These are phyloP conservation scores for Malaclemys terrapin DNA, from an alignment of 2,113 vertebrate genomes.

Conservation along the genomic window DNA sequence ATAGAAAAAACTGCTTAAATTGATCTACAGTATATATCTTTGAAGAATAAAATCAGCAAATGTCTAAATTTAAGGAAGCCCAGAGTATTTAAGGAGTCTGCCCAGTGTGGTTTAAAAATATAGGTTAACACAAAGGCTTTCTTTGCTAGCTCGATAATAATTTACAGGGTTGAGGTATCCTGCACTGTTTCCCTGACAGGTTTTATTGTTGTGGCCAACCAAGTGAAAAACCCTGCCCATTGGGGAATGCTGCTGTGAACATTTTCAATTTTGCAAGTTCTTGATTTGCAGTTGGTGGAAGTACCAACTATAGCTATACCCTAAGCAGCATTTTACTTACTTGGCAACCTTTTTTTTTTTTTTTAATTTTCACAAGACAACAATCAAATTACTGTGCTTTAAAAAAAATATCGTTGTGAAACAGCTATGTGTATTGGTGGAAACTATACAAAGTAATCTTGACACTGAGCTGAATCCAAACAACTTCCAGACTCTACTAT, in stretches of 20 bases:
- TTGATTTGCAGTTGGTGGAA: background rate
- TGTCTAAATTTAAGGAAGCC: background rate
- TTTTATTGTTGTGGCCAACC: conserved; percentile 19
- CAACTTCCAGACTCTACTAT: background rate
- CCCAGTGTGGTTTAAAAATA: background rate
- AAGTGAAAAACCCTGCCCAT: conserved; percentile 12
- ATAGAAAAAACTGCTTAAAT: background rate
- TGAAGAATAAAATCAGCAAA: background rate
- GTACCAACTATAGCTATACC: background rate
- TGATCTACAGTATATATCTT: background rate
- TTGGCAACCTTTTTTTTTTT: conserved; percentile 39
- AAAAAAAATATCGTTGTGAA: background rate
- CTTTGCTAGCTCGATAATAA: background rate
- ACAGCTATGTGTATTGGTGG: background rate
- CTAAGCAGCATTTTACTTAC: conserved; percentile 40
- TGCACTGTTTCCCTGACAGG: background rate
- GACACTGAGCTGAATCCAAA: conserved; percentile 5
- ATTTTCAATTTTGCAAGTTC: conserved; percentile 30
- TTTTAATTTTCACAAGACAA: conserved; percentile 24
- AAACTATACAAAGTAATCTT: conserved; percentile 25
- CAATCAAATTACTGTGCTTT: conserved; percentile 31
- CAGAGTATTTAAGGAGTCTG: background rate
- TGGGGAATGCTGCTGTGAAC: conserved; percentile 11
- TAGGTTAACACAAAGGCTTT: background rate
- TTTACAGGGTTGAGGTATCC: conserved; percentile 1